A percentile compares a stretch with the other conserved stretches of the same genome.
Conservation (phyloP, 2,888 invertebrate genomes). For the Lasioglossum villosulum region DNA sequence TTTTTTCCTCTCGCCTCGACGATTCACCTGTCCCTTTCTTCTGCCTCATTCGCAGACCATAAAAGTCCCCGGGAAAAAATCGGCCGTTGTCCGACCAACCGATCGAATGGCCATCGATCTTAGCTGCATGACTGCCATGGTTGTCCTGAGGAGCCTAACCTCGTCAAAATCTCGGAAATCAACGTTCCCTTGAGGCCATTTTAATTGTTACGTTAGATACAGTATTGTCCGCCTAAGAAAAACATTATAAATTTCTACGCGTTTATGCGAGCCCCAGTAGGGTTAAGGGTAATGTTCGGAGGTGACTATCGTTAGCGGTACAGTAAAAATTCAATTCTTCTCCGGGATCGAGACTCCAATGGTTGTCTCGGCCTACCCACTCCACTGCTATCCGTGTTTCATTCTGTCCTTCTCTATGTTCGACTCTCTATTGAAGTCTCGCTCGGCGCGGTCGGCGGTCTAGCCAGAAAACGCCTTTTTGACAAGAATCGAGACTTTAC, state of each 20-base stretch:
- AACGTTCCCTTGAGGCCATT: not conserved
- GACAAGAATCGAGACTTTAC: no score
- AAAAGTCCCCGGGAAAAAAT: conserved; percentile 23
- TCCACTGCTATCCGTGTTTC: no score
- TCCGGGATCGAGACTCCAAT: no score
- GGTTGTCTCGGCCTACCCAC: no score
- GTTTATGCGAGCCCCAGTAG: no score
- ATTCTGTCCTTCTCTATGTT: no score
- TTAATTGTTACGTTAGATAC: not conserved
- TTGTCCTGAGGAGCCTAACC: not conserved
- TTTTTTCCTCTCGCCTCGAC: conserved; percentile 10
- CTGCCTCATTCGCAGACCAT: conserved; percentile 14
- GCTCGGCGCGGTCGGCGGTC: no score
- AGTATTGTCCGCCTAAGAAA: not conserved
- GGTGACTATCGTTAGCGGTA: no score
- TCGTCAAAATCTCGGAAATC: not conserved
- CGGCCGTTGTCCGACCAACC: conserved; percentile 12
- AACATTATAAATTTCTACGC: no score
- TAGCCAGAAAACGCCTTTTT: no score
- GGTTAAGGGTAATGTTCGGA: not conserved
- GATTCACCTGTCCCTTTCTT: conserved; percentile 1
- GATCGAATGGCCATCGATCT: conserved; percentile 39
- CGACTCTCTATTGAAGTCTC: no score
- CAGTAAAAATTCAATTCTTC: no score
- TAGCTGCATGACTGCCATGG: not conserved